These are phyloP conservation scores for Rhopalosiphum padi DNA, from an alignment of 1,140 invertebrate species.

Conservation along the genomic window DNA sequence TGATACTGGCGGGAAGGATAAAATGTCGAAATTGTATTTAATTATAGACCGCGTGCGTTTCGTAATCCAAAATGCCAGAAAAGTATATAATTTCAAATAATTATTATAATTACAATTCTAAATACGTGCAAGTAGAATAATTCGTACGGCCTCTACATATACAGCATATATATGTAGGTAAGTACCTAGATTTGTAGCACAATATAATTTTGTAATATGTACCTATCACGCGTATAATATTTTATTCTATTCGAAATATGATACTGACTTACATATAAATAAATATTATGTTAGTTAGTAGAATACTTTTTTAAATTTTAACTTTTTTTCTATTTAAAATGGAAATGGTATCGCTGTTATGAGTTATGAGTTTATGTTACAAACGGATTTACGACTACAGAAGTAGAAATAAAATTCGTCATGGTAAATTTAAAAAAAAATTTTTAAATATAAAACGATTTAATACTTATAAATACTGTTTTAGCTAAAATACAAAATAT, in stretches of 20 bases:
- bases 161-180: not conserved
- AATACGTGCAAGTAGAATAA: not conserved
- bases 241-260: not conserved
- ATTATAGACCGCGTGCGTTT: not conserved
- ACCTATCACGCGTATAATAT: not conserved
- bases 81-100: not conserved
- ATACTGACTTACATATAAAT: not conserved
- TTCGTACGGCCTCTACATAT: not conserved
- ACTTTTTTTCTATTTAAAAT: not conserved
- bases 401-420: not conserved
- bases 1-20: not conserved
- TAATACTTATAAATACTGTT: not conserved
- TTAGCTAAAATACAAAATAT: not conserved
- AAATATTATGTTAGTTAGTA: not conserved
- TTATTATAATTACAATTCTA: not conserved
- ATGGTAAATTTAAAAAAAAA: not conserved
- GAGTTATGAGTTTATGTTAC: not conserved
- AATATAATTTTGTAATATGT: not conserved
- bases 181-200: not conserved
- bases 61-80: not conserved
- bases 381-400: not conserved
- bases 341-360: not conserved
- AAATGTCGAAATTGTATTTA: not conserved
- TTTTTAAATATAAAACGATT: not conserved
- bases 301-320: not conserved